Evolutionary conservation across 2,113 vertebrate species (phyloP).

Genomic region (Pseudorasbora parva): DNA sequence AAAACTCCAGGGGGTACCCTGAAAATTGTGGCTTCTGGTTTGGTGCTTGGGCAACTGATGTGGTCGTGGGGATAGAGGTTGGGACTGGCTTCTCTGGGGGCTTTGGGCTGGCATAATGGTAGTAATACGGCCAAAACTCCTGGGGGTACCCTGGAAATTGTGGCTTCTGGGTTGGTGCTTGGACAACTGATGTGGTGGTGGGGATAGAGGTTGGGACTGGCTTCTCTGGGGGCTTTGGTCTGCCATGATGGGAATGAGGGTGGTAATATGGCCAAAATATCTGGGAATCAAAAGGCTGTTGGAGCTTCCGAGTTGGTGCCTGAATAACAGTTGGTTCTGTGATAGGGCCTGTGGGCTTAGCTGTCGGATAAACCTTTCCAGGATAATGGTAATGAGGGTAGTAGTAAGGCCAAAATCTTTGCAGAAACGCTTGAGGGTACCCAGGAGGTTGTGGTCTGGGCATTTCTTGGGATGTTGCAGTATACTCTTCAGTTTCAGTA

Average conservation of each 20-base stretch:
- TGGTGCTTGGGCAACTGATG: background rate
- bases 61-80: fast-evolving
- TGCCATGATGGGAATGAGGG: background rate
- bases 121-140: background rate
- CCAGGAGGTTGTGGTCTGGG: background rate
- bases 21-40: background rate
- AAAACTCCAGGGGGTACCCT: background rate
- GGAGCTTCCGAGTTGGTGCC: background rate
- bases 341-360: too few relatives aligned
- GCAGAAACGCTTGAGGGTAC: background rate
- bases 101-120: background rate
- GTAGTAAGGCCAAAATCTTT: conserved; percentile 5
- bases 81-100: background rate
- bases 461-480: too few relatives aligned
- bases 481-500: too few relatives aligned
- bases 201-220: background rate
- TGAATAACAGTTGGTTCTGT: background rate
- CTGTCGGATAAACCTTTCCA: too few relatives aligned
- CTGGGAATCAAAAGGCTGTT: too few relatives aligned
- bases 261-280: background rate
- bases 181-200: background rate
- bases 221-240: background rate
- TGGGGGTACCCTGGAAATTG: background rate
- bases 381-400: too few relatives aligned
- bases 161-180: background rate